phyloP scores from a whole-genome alignment of 1,140 invertebrate genomes.

The Bombyx mandarina region DNA sequence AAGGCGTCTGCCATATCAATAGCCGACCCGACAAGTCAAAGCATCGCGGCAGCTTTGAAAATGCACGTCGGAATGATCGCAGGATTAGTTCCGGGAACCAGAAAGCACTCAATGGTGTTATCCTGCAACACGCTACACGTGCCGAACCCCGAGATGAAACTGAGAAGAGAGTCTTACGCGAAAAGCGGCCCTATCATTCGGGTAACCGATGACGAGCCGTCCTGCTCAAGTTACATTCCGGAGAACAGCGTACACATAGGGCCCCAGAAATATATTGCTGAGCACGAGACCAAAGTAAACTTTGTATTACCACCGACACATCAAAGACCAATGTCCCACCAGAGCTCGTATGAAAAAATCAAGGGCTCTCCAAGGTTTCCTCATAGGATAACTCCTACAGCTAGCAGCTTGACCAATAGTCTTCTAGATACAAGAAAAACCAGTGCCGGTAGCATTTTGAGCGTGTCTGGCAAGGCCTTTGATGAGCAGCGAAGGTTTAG shows the following conservation, averaged over 20 bases:
- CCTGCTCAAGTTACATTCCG: conserved; percentile 49
- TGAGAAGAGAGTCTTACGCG: conserved; percentile 66
- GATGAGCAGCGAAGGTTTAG: conserved; percentile 56
- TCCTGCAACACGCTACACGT: conserved; percentile 75
- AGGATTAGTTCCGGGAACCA: conserved; percentile 76
- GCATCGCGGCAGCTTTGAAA: conserved; percentile 78
- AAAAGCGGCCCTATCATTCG: conserved; percentile 60
- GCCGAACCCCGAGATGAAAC: conserved; percentile 47
- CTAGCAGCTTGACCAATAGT: conserved; percentile 26
- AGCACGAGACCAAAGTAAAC: conserved; percentile 75
- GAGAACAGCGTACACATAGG: conserved; percentile 34
- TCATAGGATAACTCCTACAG: conserved; percentile 76
- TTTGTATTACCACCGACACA: conserved; percentile 74
- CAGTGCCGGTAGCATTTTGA: conserved; percentile 54
- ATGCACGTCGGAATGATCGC: conserved; percentile 81
- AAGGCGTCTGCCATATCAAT: conserved; percentile 77
- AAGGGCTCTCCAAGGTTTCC: conserved; percentile 80
- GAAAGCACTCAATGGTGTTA: conserved; percentile 69
- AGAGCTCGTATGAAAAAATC: conserved; percentile 70
- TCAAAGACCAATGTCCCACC: conserved; percentile 61
- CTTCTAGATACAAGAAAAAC: conserved; percentile 60
- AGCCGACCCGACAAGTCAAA: conserved; percentile 71
- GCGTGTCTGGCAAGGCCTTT: conserved; percentile 37
- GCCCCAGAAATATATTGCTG: conserved; percentile 54
- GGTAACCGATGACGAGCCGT: conserved; percentile 60